phyloP scores from a whole-genome alignment of 1,140 invertebrate species.

The Portunus trituberculatus region DNA sequence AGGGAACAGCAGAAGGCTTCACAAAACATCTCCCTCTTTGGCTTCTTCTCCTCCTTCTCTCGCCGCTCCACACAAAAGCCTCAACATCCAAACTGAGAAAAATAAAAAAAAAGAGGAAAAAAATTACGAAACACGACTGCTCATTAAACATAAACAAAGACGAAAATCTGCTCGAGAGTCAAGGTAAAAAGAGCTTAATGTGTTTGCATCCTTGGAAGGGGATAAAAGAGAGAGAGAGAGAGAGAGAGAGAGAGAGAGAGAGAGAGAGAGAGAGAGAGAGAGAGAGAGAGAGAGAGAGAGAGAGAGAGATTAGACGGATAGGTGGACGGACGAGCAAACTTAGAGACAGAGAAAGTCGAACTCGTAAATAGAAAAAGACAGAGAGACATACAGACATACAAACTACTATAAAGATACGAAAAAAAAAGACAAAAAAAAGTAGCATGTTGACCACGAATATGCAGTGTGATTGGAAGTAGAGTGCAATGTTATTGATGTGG shows the following conservation, averaged over 20 bases:
- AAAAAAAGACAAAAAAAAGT: too few relatives aligned
- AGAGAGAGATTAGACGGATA: background rate
- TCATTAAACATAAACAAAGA: background rate
- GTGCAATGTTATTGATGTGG: background rate
- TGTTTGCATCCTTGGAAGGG: background rate
- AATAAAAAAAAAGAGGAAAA: background rate
- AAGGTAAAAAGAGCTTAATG: background rate
- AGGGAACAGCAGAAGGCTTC: background rate
- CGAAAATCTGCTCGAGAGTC: background rate
- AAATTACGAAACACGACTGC: background rate
- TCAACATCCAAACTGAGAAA: background rate
- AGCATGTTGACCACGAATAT: background rate
- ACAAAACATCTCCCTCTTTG: background rate
- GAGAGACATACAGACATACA: too few relatives aligned
- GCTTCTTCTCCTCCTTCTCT: background rate
- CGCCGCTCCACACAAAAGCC: background rate
- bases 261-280: slow-evolving; percentile 31
- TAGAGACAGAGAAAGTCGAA: background rate
- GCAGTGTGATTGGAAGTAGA: too few relatives aligned
- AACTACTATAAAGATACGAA: too few relatives aligned
- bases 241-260: slow-evolving; percentile 29
- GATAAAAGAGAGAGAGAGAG: background rate
- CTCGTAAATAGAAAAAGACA: too few relatives aligned
- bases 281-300: slow-evolving; percentile 23
- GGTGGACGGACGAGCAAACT: background rate